Conservation (phyloP, 2,888 invertebrate species). For the Malachius bipustulatus region DNA sequence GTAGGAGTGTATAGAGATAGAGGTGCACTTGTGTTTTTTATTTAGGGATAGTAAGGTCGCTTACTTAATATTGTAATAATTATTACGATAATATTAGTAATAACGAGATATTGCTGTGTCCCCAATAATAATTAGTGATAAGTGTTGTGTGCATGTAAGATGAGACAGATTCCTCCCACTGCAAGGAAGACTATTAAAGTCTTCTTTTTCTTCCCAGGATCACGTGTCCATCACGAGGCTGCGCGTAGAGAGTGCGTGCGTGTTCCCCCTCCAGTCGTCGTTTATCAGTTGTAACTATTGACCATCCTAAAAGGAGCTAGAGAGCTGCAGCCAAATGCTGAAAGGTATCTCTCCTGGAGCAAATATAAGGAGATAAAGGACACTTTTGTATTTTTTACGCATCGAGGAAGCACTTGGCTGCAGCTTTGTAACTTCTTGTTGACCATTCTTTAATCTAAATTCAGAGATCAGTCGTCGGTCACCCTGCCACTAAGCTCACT, state of each 20-base stretch:
- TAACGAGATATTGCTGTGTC: slow-evolving; percentile 35
- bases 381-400: too few species aligned
- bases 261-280: slow-evolving; percentile 7
- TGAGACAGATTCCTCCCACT: too few species aligned
- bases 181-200: too few species aligned
- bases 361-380: too few species aligned
- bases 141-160: slow-evolving; percentile 25
- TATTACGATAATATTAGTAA: slow-evolving; percentile 23
- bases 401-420: too few species aligned
- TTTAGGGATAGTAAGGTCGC: slow-evolving; percentile 17
- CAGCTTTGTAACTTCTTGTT: too few species aligned
- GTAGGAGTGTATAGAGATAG: slow-evolving; percentile 15
- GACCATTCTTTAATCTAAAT: too few species aligned
- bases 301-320: too few species aligned
- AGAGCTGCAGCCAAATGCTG: too few species aligned
- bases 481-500: slow-evolving; percentile 32
- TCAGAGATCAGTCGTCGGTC: slow-evolving; percentile 32
- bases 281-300: too few species aligned
- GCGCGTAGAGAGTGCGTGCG: slow-evolving; percentile 1
- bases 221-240: neutral
- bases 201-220: too few species aligned
- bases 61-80: slow-evolving; percentile 27
- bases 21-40: slow-evolving; percentile 24
- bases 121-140: slow-evolving; percentile 38
- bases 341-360: too few species aligned